phyloP scores from a whole-genome alignment of 2,888 invertebrate genomes.

The Malthinus flaveolus region DNA sequence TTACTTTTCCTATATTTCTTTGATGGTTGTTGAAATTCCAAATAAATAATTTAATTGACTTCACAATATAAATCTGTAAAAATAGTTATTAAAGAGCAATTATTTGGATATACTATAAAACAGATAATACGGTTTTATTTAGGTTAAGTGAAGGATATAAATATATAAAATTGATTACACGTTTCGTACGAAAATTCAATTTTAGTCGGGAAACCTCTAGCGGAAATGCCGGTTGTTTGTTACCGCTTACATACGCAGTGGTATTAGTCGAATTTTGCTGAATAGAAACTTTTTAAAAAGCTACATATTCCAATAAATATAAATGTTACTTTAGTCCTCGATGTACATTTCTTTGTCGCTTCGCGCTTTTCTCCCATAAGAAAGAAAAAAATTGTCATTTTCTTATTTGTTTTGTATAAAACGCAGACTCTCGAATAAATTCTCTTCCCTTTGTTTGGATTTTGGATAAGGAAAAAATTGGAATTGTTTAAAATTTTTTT shows the following conservation, averaged over 20 bases:
- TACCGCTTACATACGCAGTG: conserved; percentile 24
- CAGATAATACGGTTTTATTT: not conserved
- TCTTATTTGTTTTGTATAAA: too few species aligned
- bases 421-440: too few species aligned
- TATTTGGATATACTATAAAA: not conserved
- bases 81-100: too few species aligned
- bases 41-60: too few species aligned
- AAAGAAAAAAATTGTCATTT: not conserved
- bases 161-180: conserved; percentile 25
- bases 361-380: conserved; percentile 1
- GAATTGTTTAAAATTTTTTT: too few species aligned
- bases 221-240: conserved; percentile 30
- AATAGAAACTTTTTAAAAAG: conserved; percentile 18
- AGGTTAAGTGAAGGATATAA: conserved; percentile 17
- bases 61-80: too few species aligned
- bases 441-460: too few species aligned
- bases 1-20: too few species aligned
- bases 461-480: too few species aligned
- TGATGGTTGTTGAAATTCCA: too few species aligned
- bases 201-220: conserved; percentile 25
- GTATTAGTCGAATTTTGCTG: conserved; percentile 24
- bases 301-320: conserved; percentile 6
- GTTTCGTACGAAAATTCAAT: conserved; percentile 24
- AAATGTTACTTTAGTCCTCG: conserved; percentile 1
- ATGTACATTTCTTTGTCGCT: conserved; percentile 7